Evolutionary conservation across 1,140 invertebrate species (phyloP).

Genomic region (Caenorhabditis latens): DNA sequence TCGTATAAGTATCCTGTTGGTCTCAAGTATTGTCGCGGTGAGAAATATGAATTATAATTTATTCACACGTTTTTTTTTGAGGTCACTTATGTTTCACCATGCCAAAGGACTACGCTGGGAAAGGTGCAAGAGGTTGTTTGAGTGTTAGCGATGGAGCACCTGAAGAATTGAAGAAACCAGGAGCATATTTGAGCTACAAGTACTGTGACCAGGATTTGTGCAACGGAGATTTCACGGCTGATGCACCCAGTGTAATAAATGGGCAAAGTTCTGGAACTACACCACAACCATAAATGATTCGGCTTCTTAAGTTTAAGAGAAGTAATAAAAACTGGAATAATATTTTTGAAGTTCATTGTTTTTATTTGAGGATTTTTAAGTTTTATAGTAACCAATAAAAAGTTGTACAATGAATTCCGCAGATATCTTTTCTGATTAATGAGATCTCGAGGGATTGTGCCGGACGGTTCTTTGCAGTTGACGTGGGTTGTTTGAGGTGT

Average conservation of each 20-base stretch:
- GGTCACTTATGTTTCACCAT: background rate
- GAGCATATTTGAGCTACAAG: background rate
- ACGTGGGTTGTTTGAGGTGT: too few relatives aligned
- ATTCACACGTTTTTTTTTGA: background rate
- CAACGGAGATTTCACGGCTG: background rate
- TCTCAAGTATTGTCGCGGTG: background rate
- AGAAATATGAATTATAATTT: background rate
- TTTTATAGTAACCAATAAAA: too few relatives aligned
- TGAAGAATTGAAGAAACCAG: background rate
- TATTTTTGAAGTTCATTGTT: too few relatives aligned
- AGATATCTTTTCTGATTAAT: too few relatives aligned
- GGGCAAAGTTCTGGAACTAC: background rate
- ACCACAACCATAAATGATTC: too few relatives aligned
- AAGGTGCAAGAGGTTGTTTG: background rate
- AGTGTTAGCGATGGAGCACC: slow-evolving; percentile 3
- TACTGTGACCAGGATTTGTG: slow-evolving; percentile 1
- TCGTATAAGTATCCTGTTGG: background rate
- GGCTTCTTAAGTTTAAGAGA: too few relatives aligned
- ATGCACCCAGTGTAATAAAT: background rate
- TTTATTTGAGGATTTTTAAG: too few relatives aligned
- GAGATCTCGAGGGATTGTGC: too few relatives aligned
- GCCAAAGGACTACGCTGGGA: background rate
- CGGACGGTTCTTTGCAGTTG: too few relatives aligned
- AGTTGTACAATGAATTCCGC: too few relatives aligned
- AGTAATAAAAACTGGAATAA: too few relatives aligned